Conservation (phyloP, 2,797 vertebrate species). For the Brotula barbata region DNA sequence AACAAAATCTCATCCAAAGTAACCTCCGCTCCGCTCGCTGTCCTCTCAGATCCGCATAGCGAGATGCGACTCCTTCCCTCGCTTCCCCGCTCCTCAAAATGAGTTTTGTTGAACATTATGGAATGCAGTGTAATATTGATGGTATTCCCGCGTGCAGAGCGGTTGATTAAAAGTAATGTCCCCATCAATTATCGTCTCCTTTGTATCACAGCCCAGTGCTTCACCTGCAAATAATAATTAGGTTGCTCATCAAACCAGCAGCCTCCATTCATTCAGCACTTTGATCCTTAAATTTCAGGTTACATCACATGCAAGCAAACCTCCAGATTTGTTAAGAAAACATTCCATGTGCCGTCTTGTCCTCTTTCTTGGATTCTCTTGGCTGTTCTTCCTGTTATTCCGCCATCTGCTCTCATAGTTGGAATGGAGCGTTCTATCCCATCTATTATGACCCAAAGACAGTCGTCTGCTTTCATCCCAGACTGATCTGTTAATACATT, state of each 20-base stretch:
- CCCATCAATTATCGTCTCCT: not conserved
- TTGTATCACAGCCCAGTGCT: not conserved
- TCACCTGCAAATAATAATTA: not conserved
- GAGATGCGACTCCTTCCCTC: constrained; percentile 16
- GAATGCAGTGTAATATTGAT: constrained; percentile 2
- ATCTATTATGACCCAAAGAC: constrained; percentile 15
- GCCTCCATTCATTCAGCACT: not conserved
- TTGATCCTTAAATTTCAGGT: not conserved
- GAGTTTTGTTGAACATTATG: not conserved
- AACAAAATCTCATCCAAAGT: constrained; percentile 36
- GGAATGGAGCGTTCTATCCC: not conserved
- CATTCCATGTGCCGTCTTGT: not conserved
- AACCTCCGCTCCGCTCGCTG: constrained; percentile 26
- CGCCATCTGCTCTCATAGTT: not conserved
- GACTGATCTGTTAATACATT: constrained; percentile 24
- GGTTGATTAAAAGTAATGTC: not conserved
- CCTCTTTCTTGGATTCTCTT: not conserved
- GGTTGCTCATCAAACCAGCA: not conserved
- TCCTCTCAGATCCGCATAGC: constrained; percentile 43
- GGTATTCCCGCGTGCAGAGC: not conserved
- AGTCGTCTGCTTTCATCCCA: constrained; percentile 6
- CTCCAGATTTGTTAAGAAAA: not conserved
- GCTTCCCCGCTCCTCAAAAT: not conserved
- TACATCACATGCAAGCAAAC: not conserved
- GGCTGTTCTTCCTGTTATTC: not conserved